Evolutionary conservation across 2,113 vertebrate genomes (phyloP), one percentile per base, ranked within the genome.

Genomic region (Leptobrachium leishanense): DNA sequence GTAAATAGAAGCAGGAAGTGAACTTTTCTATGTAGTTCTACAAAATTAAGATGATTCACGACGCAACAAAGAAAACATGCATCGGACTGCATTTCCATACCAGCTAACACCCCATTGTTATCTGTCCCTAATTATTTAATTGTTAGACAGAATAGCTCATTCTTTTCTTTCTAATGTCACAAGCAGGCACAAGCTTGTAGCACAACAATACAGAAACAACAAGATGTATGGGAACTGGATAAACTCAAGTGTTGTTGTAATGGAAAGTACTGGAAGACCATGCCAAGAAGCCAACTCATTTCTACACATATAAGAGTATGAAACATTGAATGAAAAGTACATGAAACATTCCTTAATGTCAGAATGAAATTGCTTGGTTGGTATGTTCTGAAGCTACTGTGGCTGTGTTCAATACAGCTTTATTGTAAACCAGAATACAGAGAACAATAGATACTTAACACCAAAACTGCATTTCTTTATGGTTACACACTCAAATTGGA

Each of bases 41-140:
- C 70, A 79, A 79, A 79, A 79, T 79, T 73, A 79, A 73, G 70
- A 79, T 79, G 77, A 79, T 79, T 79, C 46, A 70, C 73, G 66
- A 67, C 67, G 63, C 77, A 73, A 66, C 77, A 79, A 79, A 73
- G 69, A 73, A 79, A 79, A 62, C 69, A 72, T 72, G 63, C 70
- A 67, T 79, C 70, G n/a, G 46, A 73, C 70, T 67, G 63, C 77
- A 73, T 79, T 68, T 68, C 66, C 70, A 73, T 73, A 67, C 43
- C 63, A 57, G 39, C 77, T 55, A 66, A 73, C 70, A 79, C 70
- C 77, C 77, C 77, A 73, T 39, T 79, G 70, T 79, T 79, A 79
- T 79, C 70, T 73, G 77, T 43, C 77, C 77, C 63, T 79, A 74
- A 79, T 79, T 79, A 79, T 70, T 73, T 79, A 73, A 74, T 79